Evolutionary conservation across 2,113 vertebrate genomes (phyloP).

Genomic region (Sturnus vulgaris): DNA sequence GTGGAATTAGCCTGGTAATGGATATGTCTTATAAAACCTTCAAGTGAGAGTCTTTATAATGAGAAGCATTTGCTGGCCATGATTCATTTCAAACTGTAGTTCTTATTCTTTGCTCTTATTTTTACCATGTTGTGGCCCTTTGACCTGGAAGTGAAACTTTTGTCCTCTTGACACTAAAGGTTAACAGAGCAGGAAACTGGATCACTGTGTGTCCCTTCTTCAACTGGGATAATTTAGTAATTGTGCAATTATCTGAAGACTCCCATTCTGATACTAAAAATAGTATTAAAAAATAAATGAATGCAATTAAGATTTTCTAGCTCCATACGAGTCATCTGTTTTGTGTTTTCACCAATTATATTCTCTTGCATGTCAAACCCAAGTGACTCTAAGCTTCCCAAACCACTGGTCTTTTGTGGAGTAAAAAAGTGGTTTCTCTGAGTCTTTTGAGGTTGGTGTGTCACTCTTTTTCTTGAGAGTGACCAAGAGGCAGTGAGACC

Average conservation of each 20-base stretch:
- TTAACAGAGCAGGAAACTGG: slow-evolving; percentile 91
- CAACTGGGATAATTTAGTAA: slow-evolving; percentile 88
- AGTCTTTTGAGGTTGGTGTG: neutral
- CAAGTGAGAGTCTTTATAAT: slow-evolving; percentile 61
- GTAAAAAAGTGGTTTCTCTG: neutral
- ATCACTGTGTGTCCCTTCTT: slow-evolving; percentile 73
- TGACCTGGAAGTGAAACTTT: slow-evolving; percentile 88
- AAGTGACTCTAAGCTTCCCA: neutral
- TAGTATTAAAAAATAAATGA: slow-evolving; percentile 79
- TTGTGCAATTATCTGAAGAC: slow-evolving; percentile 86
- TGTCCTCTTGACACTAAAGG: slow-evolving; percentile 84
- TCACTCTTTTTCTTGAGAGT: neutral
- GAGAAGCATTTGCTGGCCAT: slow-evolving; percentile 72
- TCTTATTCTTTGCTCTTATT: slow-evolving; percentile 80
- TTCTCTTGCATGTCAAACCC: neutral
- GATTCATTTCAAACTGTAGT: slow-evolving; percentile 70
- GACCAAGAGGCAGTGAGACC: neutral
- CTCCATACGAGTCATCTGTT: slow-evolving; percentile 59
- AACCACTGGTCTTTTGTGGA: neutral
- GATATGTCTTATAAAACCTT: neutral
- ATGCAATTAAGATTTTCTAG: slow-evolving; percentile 51
- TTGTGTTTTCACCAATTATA: slow-evolving; percentile 37
- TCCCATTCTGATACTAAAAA: slow-evolving; percentile 82
- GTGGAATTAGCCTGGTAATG: neutral
- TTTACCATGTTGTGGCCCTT: slow-evolving; percentile 86